These are phyloP conservation scores for Hylaeus volcanicus DNA, from an alignment of 1,140 invertebrate genomes.

Conservation along the genomic window DNA sequence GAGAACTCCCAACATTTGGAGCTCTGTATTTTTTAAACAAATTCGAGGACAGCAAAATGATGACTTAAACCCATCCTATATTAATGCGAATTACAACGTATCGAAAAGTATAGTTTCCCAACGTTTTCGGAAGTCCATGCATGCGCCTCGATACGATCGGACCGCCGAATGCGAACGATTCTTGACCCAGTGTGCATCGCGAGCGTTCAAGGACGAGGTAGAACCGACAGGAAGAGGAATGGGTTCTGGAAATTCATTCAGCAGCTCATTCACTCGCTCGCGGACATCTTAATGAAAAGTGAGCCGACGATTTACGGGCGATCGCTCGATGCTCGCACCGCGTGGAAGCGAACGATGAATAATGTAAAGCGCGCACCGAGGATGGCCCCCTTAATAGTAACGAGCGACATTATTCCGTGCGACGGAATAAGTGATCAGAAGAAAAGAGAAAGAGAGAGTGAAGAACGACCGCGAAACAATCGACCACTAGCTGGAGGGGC, in stretches of 20 bases:
- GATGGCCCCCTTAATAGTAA: constrained; percentile 51
- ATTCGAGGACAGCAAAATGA: too few relatives aligned
- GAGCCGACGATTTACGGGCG: constrained; percentile 56
- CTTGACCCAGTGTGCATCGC: constrained; percentile 17
- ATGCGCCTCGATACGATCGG: not conserved
- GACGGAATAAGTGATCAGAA: constrained; percentile 13
- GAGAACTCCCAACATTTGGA: too few relatives aligned
- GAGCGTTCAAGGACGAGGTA: constrained; percentile 11
- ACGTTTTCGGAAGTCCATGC: not conserved
- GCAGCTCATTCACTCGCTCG: constrained; percentile 43
- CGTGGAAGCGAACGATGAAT: constrained; percentile 52
- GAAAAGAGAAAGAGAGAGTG: not conserved
- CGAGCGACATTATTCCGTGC: constrained; percentile 32
- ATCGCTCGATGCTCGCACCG: constrained; percentile 35
- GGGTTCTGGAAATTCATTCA: constrained; percentile 57
- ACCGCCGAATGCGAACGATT: too few relatives aligned
- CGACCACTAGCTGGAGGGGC: not conserved
- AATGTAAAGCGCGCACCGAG: constrained; percentile 49
- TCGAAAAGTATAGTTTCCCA: not conserved
- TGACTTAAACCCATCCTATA: too few relatives aligned
- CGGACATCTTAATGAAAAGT: constrained; percentile 60
- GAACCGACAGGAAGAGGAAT: constrained; percentile 10
- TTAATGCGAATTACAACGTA: too few relatives aligned
- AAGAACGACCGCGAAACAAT: not conserved
- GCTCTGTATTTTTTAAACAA: too few relatives aligned